Evolutionary conservation across 2,113 vertebrate species (phyloP), one percentile per base, ranked within the genome.

Genomic region (Plectropomus leopardus): DNA sequence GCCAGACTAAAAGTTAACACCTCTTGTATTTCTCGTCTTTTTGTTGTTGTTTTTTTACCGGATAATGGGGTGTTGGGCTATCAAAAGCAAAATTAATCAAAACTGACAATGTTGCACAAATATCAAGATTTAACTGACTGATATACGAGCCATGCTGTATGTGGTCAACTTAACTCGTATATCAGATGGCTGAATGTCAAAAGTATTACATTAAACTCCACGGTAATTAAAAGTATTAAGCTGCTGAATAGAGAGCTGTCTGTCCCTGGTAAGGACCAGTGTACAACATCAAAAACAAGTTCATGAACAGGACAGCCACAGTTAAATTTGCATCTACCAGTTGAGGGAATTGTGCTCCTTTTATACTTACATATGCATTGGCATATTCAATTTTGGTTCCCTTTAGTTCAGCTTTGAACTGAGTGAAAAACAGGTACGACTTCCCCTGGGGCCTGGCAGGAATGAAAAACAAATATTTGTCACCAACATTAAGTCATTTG

Each of bases 391-490:
- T 96, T 92, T 97, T 96, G 30, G 97, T 94, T 86, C 97, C 97
- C 67, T 84, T 97, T 76, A 99, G 92, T 90, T 98, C 96, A 0
- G 95, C 96, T 94, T 96, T 97, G 94, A 99, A 99, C 93, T 98
- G 96, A 6, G 96, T 99, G 84, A 99, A 99, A 94, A 98, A 99
- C 88, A 99, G 94, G 90, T 99, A 99, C 44, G 98, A 99, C 87
- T 97, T 99, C 77, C 98, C 98, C 51, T 97, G 97, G 10, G 98
- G 98, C 94, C 98, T 99, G 92, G 9, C 15, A 32, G 60, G 76
- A 84, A 82, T 14, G 15, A 82, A 64, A 65, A 70, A 77, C 13
- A 83, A 78, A 86, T 42, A 26, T 58, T 51, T 51, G 61, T 78
- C 55, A 76, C 53, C 57, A 65, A 47, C 57, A 68, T 82, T 23